These are phyloP conservation scores for Ophion slaviceki DNA, from an alignment of 2,888 invertebrate genomes.

Conservation along the genomic window DNA sequence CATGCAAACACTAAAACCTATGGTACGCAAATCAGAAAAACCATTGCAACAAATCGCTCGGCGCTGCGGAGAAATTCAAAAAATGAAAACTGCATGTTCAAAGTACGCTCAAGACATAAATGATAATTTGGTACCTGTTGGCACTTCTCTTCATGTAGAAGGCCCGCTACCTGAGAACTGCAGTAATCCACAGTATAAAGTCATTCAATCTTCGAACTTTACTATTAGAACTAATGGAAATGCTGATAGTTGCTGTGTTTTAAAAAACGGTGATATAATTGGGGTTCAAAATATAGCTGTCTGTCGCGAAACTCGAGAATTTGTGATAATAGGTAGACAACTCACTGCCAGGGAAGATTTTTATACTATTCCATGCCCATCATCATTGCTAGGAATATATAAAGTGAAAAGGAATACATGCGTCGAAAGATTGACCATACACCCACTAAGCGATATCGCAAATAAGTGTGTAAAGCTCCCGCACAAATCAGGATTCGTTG, in stretches of 20 bases:
- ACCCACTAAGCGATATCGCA: constrained; percentile 31
- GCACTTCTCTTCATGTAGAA: constrained; percentile 51
- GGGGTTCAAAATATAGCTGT: constrained; percentile 51
- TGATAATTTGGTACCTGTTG: constrained; percentile 55
- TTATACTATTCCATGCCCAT: constrained; percentile 46
- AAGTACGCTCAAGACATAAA: constrained; percentile 44
- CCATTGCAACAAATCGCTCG: constrained; percentile 48
- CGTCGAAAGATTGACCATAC: constrained; percentile 10
- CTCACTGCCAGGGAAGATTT: constrained; percentile 43
- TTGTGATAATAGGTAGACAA: constrained; percentile 46
- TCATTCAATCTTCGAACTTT: constrained; percentile 45
- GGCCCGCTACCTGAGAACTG: constrained; percentile 49
- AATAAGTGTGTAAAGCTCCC: constrained; percentile 36
- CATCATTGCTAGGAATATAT: constrained; percentile 36
- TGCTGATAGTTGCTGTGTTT: constrained; percentile 48
- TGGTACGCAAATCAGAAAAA: constrained; percentile 47
- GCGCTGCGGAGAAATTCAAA: constrained; percentile 47
- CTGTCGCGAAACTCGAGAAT: constrained; percentile 46
- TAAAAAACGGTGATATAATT: constrained; percentile 42
- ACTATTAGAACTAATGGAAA: constrained; percentile 44
- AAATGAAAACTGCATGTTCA: constrained; percentile 44
- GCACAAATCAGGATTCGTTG: constrained; percentile 37
- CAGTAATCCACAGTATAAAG: constrained; percentile 51
- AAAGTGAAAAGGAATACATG: constrained; percentile 31
- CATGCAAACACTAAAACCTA: constrained; percentile 52